phyloP scores from a whole-genome alignment of 1,140 invertebrate species.

The Rhyacophila brunnea region DNA sequence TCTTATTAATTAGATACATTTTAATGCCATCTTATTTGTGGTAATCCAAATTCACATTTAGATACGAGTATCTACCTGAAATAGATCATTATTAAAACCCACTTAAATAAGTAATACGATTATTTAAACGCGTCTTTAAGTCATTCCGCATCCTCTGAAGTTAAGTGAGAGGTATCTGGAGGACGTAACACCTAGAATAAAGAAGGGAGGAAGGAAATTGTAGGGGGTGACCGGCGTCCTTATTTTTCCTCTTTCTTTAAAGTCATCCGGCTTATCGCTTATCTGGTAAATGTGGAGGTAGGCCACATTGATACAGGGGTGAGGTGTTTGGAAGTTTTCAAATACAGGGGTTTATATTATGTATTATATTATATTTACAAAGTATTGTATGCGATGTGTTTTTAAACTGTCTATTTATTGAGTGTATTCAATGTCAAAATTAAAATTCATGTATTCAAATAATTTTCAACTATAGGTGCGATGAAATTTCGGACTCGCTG shows the following conservation, averaged over 20 bases:
- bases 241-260: conserved; percentile 24
- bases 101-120: no score
- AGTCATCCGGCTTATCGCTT: conserved; percentile 28
- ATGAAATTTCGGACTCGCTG: no score
- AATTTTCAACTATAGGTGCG: no score
- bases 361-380: not conserved
- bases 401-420: no score
- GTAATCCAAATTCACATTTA: no score
- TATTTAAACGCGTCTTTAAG: not conserved
- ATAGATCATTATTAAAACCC: no score
- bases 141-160: not conserved
- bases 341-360: not conserved
- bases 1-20: no score
- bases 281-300: conserved; percentile 17
- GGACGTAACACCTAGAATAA: not conserved
- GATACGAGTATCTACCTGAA: no score
- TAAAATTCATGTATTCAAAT: no score
- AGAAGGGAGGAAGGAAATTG: conserved; percentile 7
- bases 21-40: no score
- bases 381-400: no score
- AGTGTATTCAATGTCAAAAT: no score
- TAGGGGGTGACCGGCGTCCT: conserved; percentile 1
- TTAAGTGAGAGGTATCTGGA: not conserved
- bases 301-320: conserved; percentile 6
- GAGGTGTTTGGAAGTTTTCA: not conserved